Percentiles rank a stretch among this genome's conserved stretches.
These are phyloP conservation scores for Megalops atlanticus DNA, from an alignment of 2,113 vertebrate species.

Conservation along the genomic window DNA sequence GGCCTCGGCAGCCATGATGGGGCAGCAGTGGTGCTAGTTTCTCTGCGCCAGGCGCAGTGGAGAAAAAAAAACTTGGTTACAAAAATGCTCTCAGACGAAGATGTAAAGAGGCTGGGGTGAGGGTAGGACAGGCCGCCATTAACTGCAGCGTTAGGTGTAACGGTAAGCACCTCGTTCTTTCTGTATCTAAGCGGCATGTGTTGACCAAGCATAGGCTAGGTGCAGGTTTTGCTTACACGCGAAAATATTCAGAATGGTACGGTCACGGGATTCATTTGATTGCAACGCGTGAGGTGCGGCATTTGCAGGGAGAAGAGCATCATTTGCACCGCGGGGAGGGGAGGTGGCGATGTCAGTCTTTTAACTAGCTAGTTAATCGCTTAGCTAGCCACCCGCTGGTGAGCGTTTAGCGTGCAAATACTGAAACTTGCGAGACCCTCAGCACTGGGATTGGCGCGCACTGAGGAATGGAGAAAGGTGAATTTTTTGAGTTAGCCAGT, in stretches of 20 bases:
- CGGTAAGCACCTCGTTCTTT: conserved; percentile 64
- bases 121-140: conserved; percentile 73
- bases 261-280: not conserved
- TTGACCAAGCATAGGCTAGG: no score
- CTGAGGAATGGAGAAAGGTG: no score
- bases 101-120: conserved; percentile 64
- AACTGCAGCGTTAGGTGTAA: conserved; percentile 57
- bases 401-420: no score
- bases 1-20: conserved; percentile 74
- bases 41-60: conserved; percentile 63
- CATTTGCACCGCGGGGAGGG: no score
- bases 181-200: not conserved
- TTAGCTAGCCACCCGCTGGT: no score
- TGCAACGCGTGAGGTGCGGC: not conserved
- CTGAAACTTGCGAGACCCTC: no score
- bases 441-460: no score
- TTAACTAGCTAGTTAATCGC: no score
- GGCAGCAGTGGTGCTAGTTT: conserved; percentile 70
- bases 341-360: no score
- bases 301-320: no score
- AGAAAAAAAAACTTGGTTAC: conserved; percentile 50
- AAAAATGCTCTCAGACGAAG: conserved; percentile 64
- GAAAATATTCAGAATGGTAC: not conserved
- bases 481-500: no score
- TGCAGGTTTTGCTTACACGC: no score